Evolutionary conservation across 2,888 invertebrate genomes (phyloP).

Genomic region (Xanthorhoe designata): DNA sequence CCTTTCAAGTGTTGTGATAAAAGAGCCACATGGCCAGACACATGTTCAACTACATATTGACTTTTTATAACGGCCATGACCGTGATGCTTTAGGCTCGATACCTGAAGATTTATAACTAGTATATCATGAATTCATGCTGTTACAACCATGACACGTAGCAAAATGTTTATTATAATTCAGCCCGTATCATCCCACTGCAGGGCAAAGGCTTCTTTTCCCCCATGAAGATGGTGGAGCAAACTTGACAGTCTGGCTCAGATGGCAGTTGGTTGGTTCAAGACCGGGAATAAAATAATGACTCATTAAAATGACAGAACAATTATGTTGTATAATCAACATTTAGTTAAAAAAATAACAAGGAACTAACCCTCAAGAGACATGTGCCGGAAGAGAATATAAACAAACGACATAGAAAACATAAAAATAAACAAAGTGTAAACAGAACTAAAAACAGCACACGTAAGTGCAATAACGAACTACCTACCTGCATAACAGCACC

Average conservation of each 20-base stretch:
- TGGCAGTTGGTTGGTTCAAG: no score
- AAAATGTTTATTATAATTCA: no score
- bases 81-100: constrained; percentile 59
- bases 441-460: constrained; percentile 1
- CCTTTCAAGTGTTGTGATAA: constrained; percentile 68
- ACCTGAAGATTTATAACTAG: constrained; percentile 24
- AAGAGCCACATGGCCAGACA: constrained; percentile 72
- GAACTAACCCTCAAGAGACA: constrained; percentile 33
- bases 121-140: constrained; percentile 2
- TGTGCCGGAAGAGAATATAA: constrained; percentile 25
- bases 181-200: no score
- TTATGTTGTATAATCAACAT: background rate
- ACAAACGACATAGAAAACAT: constrained; percentile 23
- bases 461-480: constrained; percentile 26
- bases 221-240: no score
- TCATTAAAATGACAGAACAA: no score
- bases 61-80: constrained; percentile 63
- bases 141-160: background rate
- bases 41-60: constrained; percentile 62
- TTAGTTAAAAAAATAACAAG: constrained; percentile 15
- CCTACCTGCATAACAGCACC: constrained; percentile 32
- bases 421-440: constrained; percentile 11
- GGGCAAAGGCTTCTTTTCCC: no score
- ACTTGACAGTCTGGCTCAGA: no score
- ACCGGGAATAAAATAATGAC: no score